Evolutionary conservation across 2,797 vertebrate species (phyloP).

Genomic region (Crenichthys baileyi): DNA sequence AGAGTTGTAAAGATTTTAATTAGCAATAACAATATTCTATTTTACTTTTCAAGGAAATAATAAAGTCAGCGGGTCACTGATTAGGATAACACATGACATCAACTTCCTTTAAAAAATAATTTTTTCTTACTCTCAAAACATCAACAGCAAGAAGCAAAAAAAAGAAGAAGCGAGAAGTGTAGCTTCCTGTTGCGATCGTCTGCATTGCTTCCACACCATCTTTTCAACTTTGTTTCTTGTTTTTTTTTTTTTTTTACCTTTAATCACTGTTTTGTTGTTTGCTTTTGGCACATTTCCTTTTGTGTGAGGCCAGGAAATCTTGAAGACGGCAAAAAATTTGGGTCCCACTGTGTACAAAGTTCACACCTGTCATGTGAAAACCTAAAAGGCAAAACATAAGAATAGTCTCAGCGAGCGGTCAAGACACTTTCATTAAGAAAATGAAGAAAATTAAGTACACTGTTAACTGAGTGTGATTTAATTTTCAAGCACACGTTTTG

Average conservation of each 20-base stretch:
- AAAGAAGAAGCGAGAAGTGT: background rate
- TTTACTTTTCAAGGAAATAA: background rate
- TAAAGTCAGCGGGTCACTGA: background rate
- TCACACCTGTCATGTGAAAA: background rate
- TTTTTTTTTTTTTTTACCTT: background rate
- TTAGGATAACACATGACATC: background rate
- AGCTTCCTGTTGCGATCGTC: slow-evolving; percentile 27
- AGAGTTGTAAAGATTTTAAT: background rate
- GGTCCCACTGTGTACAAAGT: background rate
- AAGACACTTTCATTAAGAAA: background rate
- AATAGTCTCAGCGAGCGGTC: background rate
- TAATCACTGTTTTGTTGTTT: background rate
- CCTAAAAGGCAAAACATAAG: background rate
- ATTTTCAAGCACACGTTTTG: background rate
- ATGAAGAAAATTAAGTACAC: background rate
- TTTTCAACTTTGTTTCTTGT: background rate
- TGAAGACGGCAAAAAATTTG: background rate
- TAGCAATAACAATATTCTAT: background rate
- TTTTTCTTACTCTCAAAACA: background rate
- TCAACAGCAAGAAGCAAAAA: background rate
- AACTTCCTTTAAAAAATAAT: background rate
- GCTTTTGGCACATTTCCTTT: background rate
- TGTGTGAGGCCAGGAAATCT: background rate
- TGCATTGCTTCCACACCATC: background rate
- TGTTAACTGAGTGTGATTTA: background rate